A percentile compares a stretch with the other conserved stretches of the same genome.
These are phyloP conservation scores for Petromus typicus DNA, from an alignment of 2,113 vertebrate genomes.

Conservation along the genomic window DNA sequence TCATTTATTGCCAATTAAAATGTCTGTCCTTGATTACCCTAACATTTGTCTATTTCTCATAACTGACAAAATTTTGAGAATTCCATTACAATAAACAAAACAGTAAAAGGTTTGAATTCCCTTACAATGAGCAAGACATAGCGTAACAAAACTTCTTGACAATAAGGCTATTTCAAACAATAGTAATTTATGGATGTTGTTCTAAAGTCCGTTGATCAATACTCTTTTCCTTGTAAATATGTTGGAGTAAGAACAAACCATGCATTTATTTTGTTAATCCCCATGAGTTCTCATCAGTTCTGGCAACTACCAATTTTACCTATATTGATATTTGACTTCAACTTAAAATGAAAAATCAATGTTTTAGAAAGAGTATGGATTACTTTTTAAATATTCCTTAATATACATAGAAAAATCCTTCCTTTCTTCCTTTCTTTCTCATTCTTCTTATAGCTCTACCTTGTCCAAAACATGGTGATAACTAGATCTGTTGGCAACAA, in stretches of 20 bases:
- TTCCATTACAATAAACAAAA: constrained; percentile 49
- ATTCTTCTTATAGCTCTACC: background rate
- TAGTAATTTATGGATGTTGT: constrained; percentile 62
- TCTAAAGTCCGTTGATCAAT: constrained; percentile 66
- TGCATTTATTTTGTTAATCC: constrained; percentile 77
- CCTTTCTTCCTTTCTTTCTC: background rate
- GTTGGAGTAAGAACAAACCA: constrained; percentile 68
- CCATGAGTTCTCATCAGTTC: constrained; percentile 78
- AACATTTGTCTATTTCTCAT: constrained; percentile 63
- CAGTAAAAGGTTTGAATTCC: constrained; percentile 31
- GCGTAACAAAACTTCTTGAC: background rate
- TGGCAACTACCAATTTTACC: constrained; percentile 75
- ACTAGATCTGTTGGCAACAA: background rate
- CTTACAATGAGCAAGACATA: constrained; percentile 39
- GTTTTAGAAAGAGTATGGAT: constrained; percentile 69
- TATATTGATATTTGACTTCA: constrained; percentile 80
- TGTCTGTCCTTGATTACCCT: background rate
- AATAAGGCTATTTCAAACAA: constrained; percentile 69
- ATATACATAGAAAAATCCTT: background rate
- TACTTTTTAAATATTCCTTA: constrained; percentile 68
- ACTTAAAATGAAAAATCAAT: constrained; percentile 80
- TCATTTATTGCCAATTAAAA: constrained; percentile 60
- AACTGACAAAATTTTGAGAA: constrained; percentile 46
- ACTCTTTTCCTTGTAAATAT: constrained; percentile 73
- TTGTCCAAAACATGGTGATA: background rate